These are phyloP conservation scores for Cataglyphis livida DNA, from an alignment of 2,888 invertebrate genomes.

Conservation along the genomic window DNA sequence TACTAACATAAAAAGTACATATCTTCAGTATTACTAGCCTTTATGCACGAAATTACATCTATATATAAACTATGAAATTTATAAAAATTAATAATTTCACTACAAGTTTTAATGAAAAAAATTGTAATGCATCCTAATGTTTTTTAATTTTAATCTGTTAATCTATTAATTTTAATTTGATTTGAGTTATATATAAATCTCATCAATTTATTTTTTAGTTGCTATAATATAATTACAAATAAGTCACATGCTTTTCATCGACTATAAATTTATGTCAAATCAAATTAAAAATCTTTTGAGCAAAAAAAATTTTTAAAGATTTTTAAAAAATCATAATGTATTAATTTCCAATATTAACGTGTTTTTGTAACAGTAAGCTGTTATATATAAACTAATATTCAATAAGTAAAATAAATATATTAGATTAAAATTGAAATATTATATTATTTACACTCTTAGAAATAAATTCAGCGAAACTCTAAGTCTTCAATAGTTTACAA, in stretches of 20 bases:
- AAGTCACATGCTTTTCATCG: not conserved
- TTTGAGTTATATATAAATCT: not conserved
- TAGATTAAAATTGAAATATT: not conserved
- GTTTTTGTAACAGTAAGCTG: not conserved
- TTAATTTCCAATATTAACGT: not conserved
- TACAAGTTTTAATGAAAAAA: not conserved
- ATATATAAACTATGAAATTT: not conserved
- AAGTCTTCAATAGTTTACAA: not conserved
- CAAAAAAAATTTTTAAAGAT: not conserved
- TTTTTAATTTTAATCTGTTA: not conserved
- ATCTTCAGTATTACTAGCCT: constrained; percentile 23
- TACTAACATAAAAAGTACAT: constrained; percentile 14
- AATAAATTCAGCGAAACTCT: not conserved
- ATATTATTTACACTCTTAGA: not conserved
- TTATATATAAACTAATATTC: not conserved
- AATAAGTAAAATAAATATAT: not conserved
- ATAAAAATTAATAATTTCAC: not conserved
- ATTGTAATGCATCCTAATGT: not conserved
- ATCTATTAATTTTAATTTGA: not conserved
- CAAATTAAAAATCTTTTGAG: not conserved
- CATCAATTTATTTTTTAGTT: not conserved
- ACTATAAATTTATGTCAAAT: not conserved
- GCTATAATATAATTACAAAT: not conserved
- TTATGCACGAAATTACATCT: constrained; percentile 4
- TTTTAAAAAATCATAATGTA: not conserved